Evolutionary conservation across 2,888 invertebrate species (phyloP).

Genomic region (Phyto melanocephala): DNA sequence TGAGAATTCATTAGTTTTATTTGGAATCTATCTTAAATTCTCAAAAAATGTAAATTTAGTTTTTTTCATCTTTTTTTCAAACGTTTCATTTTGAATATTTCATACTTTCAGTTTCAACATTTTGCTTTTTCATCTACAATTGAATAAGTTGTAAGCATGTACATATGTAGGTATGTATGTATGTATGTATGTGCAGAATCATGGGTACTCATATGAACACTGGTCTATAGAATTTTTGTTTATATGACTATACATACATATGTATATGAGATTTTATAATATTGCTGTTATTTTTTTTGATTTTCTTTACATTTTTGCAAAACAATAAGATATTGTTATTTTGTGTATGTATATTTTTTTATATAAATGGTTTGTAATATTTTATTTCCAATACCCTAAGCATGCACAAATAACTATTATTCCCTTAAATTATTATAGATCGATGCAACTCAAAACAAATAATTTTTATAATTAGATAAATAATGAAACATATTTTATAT

Average conservation of each 20-base stretch:
- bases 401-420: no score
- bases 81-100: constrained; percentile 46
- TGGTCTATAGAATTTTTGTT: constrained; percentile 13
- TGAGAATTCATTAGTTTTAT: neutral
- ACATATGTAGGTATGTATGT: neutral
- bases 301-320: neutral
- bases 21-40: constrained; percentile 37
- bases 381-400: constrained; percentile 28
- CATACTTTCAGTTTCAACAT: constrained; percentile 50
- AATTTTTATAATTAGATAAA: no score
- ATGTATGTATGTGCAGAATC: neutral
- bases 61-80: neutral
- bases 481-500: no score
- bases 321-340: constrained; percentile 5
- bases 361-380: neutral
- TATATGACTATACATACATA: constrained; percentile 7
- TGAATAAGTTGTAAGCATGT: neutral
- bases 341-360: neutral
- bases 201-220: constrained; percentile 10
- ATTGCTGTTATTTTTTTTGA: constrained; percentile 19
- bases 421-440: no score
- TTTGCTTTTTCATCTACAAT: constrained; percentile 13
- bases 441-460: no score
- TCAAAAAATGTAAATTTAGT: constrained; percentile 52
- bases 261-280: constrained; percentile 33